Base-by-base conservation (phyloP, 2,888 invertebrate species). In the Nemotelus nigrinus region DNA sequence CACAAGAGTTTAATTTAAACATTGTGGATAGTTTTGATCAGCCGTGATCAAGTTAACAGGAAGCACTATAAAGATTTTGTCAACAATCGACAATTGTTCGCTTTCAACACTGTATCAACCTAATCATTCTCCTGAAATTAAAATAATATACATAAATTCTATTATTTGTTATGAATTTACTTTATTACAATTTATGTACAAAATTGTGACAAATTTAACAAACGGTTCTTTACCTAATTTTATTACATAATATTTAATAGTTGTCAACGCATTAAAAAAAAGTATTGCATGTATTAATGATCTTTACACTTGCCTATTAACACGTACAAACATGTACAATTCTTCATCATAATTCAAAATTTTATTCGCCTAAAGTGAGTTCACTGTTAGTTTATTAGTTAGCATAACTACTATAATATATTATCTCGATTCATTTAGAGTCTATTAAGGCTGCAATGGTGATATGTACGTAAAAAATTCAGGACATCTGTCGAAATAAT, bases 161-260 rank as follows among this genome's bases (percentile, higher is more conserved):
- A 25, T 25, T 25, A 57, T 57, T 58, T 72, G 53, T 53, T 57
- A 58, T 72, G n/a, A 25, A 58, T 72, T 72, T 45, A 10, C 50
- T 60, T 74, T 60, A 48, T 74, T 74, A 60, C 74, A 74, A 63
- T 74, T 60, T 74, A 74, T 74, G 41, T 74, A 74, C 74, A 74
- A 74, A 74, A 74, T 74, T 60, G 60, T 74, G 74, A 74, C 74
- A 74, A 74, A 74, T 74, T 74, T 74, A 74, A 74, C 74, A 74
- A 74, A 74, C 48, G 60, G 41, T 60, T 60, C 48, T 63, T 41
- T 70, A 70, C 41, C 53, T 55, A 55, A 70, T 70, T 55, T 50
- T 70, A 70, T 70, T 70, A 70, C 70, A 70, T 7, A 7, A 50
- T 41, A 41, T 60, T 7, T 7, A 60, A 55, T 70, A 70, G 48